Base-by-base conservation (phyloP, 2,113 vertebrate genomes). In the Macroglossus sobrinus region DNA sequence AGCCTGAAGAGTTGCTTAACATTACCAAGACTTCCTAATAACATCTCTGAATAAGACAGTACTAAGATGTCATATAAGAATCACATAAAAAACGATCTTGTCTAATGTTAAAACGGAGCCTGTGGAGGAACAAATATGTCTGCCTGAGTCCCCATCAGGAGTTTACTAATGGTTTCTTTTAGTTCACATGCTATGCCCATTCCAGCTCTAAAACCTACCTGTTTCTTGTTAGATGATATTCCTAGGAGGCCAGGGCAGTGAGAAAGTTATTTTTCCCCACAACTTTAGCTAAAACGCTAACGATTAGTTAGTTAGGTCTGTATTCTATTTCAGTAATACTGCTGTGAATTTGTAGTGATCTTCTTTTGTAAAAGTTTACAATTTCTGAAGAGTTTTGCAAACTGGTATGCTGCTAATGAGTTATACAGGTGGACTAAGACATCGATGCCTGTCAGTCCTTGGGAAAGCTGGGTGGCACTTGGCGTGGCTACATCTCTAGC, bases 1-100 rank as follows among this genome's bases (percentile, higher is more conserved):
- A 95, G 90, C 47, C 45, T 87, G 66, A 93, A 74, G 84, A 96
- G 57, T 50, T 94, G 78, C 96, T 91, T 85, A 64, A 89, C 55
- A 82, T 81, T 90, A 95, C 61, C 85, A 90, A 91, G 95, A n/a
- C 91, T 91, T 94, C 92, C 82, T 91, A 79, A 66, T 84, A 69
- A 78, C 55, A 47, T 64, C 38, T 61, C 78, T 91, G 80, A 92
- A 93, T 30, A 84, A 89, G 93, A 91, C 3, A 30, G 35, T 10
- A 35, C 76, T 68, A 40, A 78, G 68, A 69, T 81, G 53, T 63
- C 43, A 13, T 19, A 7, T 53, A 63, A 85, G 33, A 66, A 40
- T 35, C 86, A 85, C 7, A 80, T 69, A 76, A 81, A 95, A 92
- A 89, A 40, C 59, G 82, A 50, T 63, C n/a, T 16, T n/a, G 28